Conservation (phyloP, 2,888 invertebrate genomes). For the Netelia inedita region DNA sequence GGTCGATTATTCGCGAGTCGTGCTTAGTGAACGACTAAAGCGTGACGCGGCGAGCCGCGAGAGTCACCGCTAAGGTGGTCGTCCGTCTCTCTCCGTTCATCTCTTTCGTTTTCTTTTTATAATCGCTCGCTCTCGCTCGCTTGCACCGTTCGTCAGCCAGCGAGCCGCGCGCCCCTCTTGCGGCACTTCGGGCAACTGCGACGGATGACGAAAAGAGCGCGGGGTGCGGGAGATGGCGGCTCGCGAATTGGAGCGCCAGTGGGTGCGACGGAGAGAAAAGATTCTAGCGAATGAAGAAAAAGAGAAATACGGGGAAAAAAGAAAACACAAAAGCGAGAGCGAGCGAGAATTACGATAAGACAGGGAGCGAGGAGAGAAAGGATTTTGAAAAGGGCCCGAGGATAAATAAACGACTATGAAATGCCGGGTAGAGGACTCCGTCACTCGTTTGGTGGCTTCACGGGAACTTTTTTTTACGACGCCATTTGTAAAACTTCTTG, state of each 20-base stretch:
- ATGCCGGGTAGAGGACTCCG: constrained; percentile 16
- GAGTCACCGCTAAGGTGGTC: constrained; percentile 67
- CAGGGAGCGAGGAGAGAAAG: constrained; percentile 12
- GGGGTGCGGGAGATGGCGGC: background rate
- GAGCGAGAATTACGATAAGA: constrained; percentile 24
- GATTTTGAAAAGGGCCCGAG: constrained; percentile 9
- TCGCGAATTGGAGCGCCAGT: constrained; percentile 23
- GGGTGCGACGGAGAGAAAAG: constrained; percentile 46
- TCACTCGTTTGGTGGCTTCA: background rate
- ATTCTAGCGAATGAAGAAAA: constrained; percentile 7
- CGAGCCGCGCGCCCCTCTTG: constrained; percentile 4
- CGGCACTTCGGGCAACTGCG: constrained; percentile 55
- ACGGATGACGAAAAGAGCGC: constrained; percentile 31
- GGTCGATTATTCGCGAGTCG: constrained; percentile 66
- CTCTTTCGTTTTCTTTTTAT: constrained; percentile 12
- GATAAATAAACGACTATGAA: constrained; percentile 20
- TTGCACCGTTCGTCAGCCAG: background rate
- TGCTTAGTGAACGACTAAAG: constrained; percentile 60
- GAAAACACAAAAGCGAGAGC: background rate
- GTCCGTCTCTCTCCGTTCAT: constrained; percentile 46
- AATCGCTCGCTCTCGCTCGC: constrained; percentile 6
- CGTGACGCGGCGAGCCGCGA: constrained; percentile 66
- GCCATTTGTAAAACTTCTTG: constrained; percentile 67
- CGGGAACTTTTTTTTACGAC: constrained; percentile 53
- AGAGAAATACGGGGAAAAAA: constrained; percentile 6